Conservation (phyloP, 2,888 invertebrate species). For the Blastobasis lacticolella region DNA sequence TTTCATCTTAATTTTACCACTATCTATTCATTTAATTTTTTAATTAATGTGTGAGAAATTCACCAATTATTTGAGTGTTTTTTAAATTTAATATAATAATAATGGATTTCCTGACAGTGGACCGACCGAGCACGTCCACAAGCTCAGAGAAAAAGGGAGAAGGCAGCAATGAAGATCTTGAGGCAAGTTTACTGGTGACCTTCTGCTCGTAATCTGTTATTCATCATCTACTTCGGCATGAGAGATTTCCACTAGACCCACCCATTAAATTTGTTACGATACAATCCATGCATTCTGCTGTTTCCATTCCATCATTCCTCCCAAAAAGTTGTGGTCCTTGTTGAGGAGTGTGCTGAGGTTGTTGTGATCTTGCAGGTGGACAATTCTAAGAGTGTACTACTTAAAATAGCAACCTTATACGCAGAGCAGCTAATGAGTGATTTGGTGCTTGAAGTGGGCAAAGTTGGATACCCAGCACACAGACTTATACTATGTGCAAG, state of each 20-base stretch:
- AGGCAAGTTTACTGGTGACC: background rate
- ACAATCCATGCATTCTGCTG: background rate
- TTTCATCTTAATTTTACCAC: too few species aligned
- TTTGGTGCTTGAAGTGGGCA: slow-evolving; percentile 87
- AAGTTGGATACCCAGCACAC: slow-evolving; percentile 89
- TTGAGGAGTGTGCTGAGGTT: background rate
- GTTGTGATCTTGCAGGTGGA: slow-evolving; percentile 77
- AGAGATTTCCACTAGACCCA: background rate
- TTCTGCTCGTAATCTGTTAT: background rate
- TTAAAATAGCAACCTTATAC: slow-evolving; percentile 88
- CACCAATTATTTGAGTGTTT: too few species aligned
- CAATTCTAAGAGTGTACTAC: slow-evolving; percentile 86
- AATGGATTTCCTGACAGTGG: too few species aligned
- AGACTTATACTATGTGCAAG: slow-evolving; percentile 93
- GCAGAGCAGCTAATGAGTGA: slow-evolving; percentile 93
- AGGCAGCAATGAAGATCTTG: too few species aligned
- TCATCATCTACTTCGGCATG: background rate
- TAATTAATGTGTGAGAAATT: too few species aligned
- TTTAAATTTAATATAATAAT: too few species aligned
- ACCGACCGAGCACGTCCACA: too few species aligned
- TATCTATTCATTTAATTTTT: too few species aligned
- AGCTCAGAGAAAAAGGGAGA: too few species aligned
- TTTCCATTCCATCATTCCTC: background rate
- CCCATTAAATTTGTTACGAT: background rate
- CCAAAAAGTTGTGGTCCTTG: background rate